Conservation (phyloP, 2,888 invertebrate species). For the Drosophila recens region DNA sequence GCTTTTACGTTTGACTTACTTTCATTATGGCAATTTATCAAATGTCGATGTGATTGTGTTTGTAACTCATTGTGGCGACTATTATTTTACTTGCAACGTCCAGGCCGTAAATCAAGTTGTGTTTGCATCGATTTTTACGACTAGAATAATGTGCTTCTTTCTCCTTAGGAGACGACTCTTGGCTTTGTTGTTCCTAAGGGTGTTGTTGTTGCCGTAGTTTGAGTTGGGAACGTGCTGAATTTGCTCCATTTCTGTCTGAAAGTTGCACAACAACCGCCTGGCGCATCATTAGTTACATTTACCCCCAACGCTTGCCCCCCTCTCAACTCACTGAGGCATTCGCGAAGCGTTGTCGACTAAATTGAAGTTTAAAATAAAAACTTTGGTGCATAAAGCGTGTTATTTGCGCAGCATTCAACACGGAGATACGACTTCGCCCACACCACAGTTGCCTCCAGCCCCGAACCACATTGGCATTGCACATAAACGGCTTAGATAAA, state of each 20-base stretch:
- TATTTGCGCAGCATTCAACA: slow-evolving; percentile 69
- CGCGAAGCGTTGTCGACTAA: slow-evolving; percentile 46
- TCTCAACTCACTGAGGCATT: slow-evolving; percentile 5
- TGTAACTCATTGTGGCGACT: slow-evolving; percentile 51
- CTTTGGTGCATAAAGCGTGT: slow-evolving; percentile 70
- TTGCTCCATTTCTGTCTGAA: slow-evolving; percentile 75
- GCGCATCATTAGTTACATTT: slow-evolving; percentile 77
- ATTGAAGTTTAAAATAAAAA: slow-evolving; percentile 82
- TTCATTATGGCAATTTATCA: slow-evolving; percentile 81
- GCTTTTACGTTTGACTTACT: slow-evolving; percentile 79
- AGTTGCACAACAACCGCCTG: slow-evolving; percentile 63
- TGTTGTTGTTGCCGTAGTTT: slow-evolving; percentile 1
- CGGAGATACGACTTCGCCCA: slow-evolving; percentile 30
- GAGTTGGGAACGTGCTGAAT: slow-evolving; percentile 74
- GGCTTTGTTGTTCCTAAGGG: slow-evolving; percentile 5
- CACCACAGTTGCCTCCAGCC: slow-evolving; percentile 3
- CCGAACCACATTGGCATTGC: slow-evolving; percentile 49
- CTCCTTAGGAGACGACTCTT: slow-evolving; percentile 15
- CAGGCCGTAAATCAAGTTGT: slow-evolving; percentile 62
- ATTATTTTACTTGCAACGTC: slow-evolving; percentile 46
- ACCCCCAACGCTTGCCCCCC: not conserved
- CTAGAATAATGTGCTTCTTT: slow-evolving; percentile 41
- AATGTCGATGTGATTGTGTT: slow-evolving; percentile 40
- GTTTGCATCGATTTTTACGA: slow-evolving; percentile 63
- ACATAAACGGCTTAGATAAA: slow-evolving; percentile 78